Percentiles rank a stretch among this genome's conserved stretches.
Conservation (phyloP, 2,888 invertebrate species). For the Cataglyphis livida region DNA sequence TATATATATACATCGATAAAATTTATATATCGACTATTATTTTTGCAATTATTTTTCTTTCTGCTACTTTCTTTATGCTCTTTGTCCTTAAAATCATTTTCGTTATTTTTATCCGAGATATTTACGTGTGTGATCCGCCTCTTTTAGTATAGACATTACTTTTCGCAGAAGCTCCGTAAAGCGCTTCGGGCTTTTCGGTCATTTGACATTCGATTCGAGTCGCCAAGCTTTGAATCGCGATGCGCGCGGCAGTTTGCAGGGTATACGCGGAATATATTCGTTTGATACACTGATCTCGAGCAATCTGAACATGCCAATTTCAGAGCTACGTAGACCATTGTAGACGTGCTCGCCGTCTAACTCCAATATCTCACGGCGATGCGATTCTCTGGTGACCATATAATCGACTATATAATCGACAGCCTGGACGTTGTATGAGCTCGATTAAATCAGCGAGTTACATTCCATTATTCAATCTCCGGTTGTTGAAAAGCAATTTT, state of each 20-base stretch:
- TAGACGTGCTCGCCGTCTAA: slow-evolving; percentile 15
- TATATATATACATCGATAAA: background rate
- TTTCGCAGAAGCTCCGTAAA: background rate
- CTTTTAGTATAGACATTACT: background rate
- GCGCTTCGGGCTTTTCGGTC: background rate
- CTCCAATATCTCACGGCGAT: slow-evolving; percentile 15
- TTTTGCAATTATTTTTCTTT: background rate
- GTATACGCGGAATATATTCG: background rate
- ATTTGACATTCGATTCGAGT: slow-evolving; percentile 28
- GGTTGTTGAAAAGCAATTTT: background rate
- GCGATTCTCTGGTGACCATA: background rate
- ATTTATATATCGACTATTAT: background rate
- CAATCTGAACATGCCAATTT: slow-evolving; percentile 28
- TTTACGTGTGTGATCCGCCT: background rate
- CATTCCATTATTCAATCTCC: slow-evolving; percentile 35
- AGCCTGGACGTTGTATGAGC: background rate
- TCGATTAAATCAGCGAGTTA: slow-evolving; percentile 25
- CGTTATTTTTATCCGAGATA: background rate
- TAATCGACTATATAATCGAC: background rate
- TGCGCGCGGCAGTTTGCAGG: background rate
- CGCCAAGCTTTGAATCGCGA: slow-evolving; percentile 16
- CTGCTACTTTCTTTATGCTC: background rate
- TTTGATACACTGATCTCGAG: slow-evolving; percentile 34
- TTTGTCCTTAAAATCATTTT: background rate
- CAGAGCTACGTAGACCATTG: slow-evolving; percentile 8